phyloP scores from a whole-genome alignment of 64 coral and sea anemone species.

The Montipora capricornis region DNA sequence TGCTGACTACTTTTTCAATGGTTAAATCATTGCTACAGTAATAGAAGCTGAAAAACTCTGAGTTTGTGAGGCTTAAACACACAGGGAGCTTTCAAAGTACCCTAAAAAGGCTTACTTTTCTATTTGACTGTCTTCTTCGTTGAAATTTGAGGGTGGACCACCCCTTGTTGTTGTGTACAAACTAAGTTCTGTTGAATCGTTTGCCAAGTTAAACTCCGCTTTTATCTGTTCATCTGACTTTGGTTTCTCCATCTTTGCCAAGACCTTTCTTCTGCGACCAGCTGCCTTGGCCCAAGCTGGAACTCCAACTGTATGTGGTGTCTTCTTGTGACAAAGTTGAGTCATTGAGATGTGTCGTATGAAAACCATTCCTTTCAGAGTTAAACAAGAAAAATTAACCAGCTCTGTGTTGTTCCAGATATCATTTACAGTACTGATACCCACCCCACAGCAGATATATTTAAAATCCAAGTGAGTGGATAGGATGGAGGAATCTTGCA shows the following conservation, averaged over 20 bases:
- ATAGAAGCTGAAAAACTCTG: no score
- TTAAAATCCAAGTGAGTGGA: no score
- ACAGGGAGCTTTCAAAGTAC: neutral
- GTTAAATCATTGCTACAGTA: no score
- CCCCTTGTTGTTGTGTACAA: constrained; percentile 84
- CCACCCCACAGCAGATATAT: no score
- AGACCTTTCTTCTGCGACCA: constrained; percentile 65
- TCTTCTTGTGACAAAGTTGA: constrained; percentile 63
- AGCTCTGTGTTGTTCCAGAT: no score
- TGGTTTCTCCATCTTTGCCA: constrained; percentile 83
- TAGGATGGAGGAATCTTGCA: no score
- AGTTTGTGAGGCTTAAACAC: no score
- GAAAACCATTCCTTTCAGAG: neutral
- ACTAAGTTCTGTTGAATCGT: constrained; percentile 77
- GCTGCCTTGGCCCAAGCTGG: constrained; percentile 98
- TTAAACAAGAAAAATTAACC: no score
- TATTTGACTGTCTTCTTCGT: constrained; percentile 9
- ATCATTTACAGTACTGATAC: no score
- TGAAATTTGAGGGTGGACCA: constrained; percentile 2
- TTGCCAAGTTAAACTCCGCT: constrained; percentile 83
- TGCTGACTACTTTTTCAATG: no score
- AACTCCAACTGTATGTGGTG: constrained; percentile 90
- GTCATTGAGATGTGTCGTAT: constrained; percentile 62
- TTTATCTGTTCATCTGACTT: constrained; percentile 87
- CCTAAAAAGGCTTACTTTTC: constrained; percentile 50